phyloP scores from a whole-genome alignment of 1,140 invertebrate species.

The honey bee (Apis mellifera) region DNA sequence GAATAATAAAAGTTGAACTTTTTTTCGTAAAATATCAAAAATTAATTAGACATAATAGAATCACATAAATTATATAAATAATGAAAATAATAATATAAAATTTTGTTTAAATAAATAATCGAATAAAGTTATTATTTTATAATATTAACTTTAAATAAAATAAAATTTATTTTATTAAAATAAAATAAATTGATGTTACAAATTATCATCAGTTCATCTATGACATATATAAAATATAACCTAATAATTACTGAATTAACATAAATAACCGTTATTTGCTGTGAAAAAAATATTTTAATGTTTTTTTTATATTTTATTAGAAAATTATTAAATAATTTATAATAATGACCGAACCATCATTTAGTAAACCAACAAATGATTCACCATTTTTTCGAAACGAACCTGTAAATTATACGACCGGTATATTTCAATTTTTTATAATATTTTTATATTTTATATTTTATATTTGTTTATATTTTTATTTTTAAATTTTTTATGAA shows the following conservation, averaged over 20 bases:
- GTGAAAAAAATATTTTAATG: background rate
- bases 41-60: too few species aligned
- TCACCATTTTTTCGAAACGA: conserved; percentile 60
- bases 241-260: background rate
- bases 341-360: conserved; percentile 61
- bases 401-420: conserved; percentile 63
- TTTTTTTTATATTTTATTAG: background rate
- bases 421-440: conserved; percentile 53
- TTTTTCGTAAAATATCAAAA: too few species aligned
- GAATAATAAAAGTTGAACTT: too few species aligned
- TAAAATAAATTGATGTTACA: background rate
- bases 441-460: conserved; percentile 13
- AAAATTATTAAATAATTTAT: background rate
- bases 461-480: conserved; percentile 8
- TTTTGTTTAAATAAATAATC: background rate
- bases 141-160: background rate
- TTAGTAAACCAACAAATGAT: conserved; percentile 57
- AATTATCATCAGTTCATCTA: background rate
- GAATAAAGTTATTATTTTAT: background rate
- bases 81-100: background rate
- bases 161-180: background rate
- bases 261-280: background rate
- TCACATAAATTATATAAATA: background rate
- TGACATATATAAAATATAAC: background rate
- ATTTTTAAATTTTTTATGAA: conserved; percentile 25